Percentiles rank a stretch among this genome's conserved stretches.
phyloP scores from a whole-genome alignment of 1,140 invertebrate genomes.

The Laodelphax striatellus region DNA sequence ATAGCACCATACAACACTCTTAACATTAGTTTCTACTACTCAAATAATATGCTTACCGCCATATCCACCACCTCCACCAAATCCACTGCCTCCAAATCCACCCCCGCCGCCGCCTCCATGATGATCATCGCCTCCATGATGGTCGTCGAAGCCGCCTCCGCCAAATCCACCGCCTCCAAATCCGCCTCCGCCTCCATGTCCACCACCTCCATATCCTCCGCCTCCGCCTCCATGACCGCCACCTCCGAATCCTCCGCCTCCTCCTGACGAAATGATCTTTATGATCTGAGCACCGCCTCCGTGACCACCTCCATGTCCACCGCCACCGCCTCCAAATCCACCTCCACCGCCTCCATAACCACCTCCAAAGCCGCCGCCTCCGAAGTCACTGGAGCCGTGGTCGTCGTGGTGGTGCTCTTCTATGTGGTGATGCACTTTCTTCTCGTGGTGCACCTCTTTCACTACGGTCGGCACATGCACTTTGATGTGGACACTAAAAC shows the following conservation, averaged over 20 bases:
- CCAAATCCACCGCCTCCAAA: too few relatives aligned
- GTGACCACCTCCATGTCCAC: conserved; percentile 2
- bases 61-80: conserved; percentile 12
- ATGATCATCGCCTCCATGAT: too few relatives aligned
- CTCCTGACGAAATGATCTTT: background rate
- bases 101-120: too few relatives aligned
- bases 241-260: too few relatives aligned
- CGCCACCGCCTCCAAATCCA: background rate
- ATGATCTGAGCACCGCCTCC: conserved; percentile 10
- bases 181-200: too few relatives aligned
- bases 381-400: conserved; percentile 9
- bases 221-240: too few relatives aligned
- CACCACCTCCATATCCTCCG: too few relatives aligned
- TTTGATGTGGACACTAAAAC: conserved; percentile 34
- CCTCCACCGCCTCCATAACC: conserved; percentile 11
- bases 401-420: conserved; percentile 25
- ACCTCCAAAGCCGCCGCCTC: conserved; percentile 20
- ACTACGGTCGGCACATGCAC: conserved; percentile 30
- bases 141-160: too few relatives aligned
- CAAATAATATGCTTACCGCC: background rate
- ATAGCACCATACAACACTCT: too few relatives aligned
- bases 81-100: background rate
- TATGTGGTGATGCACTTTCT: conserved; percentile 23
- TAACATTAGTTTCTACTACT: background rate
- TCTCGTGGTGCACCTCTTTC: conserved; percentile 26